A percentile compares a stretch with the other conserved stretches of the same genome.
Evolutionary conservation across 2,113 vertebrate species (phyloP).

Genomic region (Lophura nycthemera): DNA sequence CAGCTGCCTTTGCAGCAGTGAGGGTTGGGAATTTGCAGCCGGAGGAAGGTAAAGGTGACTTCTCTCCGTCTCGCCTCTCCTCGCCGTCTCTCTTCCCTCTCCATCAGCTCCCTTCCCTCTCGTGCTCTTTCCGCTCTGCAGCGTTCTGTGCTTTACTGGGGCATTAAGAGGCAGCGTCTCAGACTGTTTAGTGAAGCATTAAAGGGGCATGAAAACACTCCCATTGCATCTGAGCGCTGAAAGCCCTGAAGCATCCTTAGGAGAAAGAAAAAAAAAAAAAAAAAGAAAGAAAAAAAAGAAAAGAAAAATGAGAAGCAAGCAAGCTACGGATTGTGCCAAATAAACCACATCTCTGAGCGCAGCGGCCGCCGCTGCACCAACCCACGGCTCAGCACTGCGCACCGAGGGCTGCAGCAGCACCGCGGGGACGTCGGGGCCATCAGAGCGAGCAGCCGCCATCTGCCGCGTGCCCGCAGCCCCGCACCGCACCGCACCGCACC

Average conservation of each 20-base stretch:
- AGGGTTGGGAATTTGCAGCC: not conserved
- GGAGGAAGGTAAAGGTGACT: not conserved
- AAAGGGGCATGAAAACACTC: conserved; percentile 64
- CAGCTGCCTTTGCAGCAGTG: not conserved
- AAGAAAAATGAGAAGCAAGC: not conserved
- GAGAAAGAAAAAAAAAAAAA: not conserved
- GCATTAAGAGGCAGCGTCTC: conserved; percentile 60
- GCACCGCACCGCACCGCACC: too few species aligned
- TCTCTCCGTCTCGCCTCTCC: not conserved
- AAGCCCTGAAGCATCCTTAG: conserved; percentile 39
- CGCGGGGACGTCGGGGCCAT: not conserved
- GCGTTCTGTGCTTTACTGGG: conserved; percentile 19
- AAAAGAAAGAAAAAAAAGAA: not conserved
- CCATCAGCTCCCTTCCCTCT: not conserved
- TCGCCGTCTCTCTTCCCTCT: not conserved
- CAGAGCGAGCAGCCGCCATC: not conserved
- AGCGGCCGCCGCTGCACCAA: not conserved
- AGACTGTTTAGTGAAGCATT: conserved; percentile 62
- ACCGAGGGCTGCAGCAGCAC: not conserved
- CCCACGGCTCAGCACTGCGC: too few species aligned
- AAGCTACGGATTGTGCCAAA: not conserved
- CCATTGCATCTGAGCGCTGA: not conserved
- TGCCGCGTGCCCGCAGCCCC: not conserved
- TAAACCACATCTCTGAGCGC: not conserved
- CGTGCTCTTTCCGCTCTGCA: conserved; percentile 53